Conservation (phyloP, 2,113 vertebrate genomes). For the Rutilus rutilus region DNA sequence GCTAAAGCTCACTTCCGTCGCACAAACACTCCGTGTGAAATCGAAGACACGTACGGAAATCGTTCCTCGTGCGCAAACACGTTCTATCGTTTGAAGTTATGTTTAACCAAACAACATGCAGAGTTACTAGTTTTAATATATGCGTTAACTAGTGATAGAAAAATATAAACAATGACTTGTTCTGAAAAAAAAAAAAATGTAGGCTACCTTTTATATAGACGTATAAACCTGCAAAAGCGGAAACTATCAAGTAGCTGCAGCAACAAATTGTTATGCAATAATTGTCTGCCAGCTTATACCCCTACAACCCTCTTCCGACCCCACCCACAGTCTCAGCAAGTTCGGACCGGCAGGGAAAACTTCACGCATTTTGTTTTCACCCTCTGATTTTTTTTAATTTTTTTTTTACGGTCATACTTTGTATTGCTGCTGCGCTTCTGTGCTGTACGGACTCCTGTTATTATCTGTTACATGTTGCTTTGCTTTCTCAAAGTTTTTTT, state of each 20-base stretch:
- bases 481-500: background rate
- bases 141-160: background rate
- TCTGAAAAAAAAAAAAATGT: background rate
- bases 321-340: conserved; percentile 12
- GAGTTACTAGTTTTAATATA: background rate
- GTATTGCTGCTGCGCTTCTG: too few relatives aligned
- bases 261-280: background rate
- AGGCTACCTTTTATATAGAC: background rate
- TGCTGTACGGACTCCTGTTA: too few relatives aligned
- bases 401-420: background rate
- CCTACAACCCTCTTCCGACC: conserved; percentile 20
- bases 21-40: background rate
- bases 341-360: background rate
- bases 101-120: background rate
- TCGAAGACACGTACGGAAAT: too few relatives aligned
- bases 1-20: background rate
- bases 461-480: background rate
- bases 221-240: background rate
- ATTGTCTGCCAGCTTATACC: background rate
- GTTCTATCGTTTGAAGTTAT: background rate
- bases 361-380: background rate
- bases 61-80: background rate
- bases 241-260: background rate
- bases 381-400: background rate
- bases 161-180: too few relatives aligned